Evolutionary conservation across 2,797 vertebrate genomes (phyloP), one percentile per base, ranked within the genome.

Genomic region (Micromesistius poutassou): DNA sequence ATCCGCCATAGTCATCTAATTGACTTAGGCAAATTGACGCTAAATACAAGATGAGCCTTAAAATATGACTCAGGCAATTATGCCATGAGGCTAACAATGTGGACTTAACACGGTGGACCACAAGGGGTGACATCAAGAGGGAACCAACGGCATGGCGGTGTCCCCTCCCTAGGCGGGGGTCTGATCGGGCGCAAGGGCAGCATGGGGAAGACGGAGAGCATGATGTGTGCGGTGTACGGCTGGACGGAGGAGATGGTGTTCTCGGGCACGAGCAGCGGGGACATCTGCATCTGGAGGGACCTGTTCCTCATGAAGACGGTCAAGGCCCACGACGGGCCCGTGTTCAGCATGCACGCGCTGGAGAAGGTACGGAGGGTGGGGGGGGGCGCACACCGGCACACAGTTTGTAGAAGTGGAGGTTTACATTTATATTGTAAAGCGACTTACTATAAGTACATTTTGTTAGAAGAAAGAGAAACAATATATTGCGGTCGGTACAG

Each of bases 221-320:
- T 99, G 97, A 97, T 99, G 97, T 99, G 97, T 72, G 97, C 96
- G 0, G 98, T 97, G 0, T 98, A 97, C 2, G 98, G 98, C 84
- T 98, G 98, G 97, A 96, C 98, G 0, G 98, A 99, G 89, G 98
- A 99, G 92, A 98, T 96, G 96, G 94, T 96, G 0, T 99, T 98
- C 86, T 98, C 98, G 28, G 98, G 98, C 78, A 99, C 97, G 6
- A 97, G 96, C 85, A 95, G 94, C 0, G 98, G 98, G 78, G 98
- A 99, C 84, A 97, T 99, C 87, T 99, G 96, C 89, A 96, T 99
- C 86, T 99, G 98, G 98, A 97, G 96, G 88, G 98, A 99, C 87
- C 91, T 98, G 91, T 98, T 97, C 89, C 94, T 99, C 81, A 93
- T 99, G 88, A 99, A 98, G 92, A 98, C 97, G 62, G 96, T 99